A percentile compares a stretch with the other conserved stretches of the same genome.
These are phyloP conservation scores for Coelopa frigida DNA, from an alignment of 1,140 invertebrate genomes.

Conservation along the genomic window DNA sequence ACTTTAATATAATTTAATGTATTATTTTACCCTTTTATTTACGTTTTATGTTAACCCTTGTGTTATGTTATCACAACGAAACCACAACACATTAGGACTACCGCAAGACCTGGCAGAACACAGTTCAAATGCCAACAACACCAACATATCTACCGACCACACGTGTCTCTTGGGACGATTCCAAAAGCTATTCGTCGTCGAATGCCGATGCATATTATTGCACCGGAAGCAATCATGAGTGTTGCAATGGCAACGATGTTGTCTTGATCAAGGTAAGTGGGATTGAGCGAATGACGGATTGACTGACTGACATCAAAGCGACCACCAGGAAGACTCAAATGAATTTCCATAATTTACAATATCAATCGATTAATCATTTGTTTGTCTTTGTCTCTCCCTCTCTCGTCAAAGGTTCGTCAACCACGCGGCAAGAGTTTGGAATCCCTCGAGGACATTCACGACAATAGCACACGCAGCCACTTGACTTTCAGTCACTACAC, in stretches of 20 bases:
- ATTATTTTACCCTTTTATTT: constrained; percentile 17
- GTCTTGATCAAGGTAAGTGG: constrained; percentile 43
- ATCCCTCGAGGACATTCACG: constrained; percentile 64
- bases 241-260: constrained; percentile 41
- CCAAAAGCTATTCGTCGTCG: constrained; percentile 34
- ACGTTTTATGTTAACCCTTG: constrained; percentile 13
- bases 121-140: constrained; percentile 36
- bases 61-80: background rate
- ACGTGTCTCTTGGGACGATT: constrained; percentile 42
- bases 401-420: constrained; percentile 49
- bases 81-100: constrained; percentile 5
- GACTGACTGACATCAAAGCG: too few relatives aligned
- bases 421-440: constrained; percentile 77
- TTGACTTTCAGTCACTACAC: constrained; percentile 51
- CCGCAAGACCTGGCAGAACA: constrained; percentile 37
- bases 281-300: background rate
- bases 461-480: constrained; percentile 52
- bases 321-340: background rate
- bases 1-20: constrained; percentile 7
- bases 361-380: background rate
- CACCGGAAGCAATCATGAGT: constrained; percentile 40
- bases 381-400: constrained; percentile 3
- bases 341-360: background rate
- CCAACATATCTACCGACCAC: constrained; percentile 41
- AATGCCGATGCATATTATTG: constrained; percentile 34